These are phyloP conservation scores for Limonius californicus DNA, from an alignment of 1,140 invertebrate genomes.

Conservation along the genomic window DNA sequence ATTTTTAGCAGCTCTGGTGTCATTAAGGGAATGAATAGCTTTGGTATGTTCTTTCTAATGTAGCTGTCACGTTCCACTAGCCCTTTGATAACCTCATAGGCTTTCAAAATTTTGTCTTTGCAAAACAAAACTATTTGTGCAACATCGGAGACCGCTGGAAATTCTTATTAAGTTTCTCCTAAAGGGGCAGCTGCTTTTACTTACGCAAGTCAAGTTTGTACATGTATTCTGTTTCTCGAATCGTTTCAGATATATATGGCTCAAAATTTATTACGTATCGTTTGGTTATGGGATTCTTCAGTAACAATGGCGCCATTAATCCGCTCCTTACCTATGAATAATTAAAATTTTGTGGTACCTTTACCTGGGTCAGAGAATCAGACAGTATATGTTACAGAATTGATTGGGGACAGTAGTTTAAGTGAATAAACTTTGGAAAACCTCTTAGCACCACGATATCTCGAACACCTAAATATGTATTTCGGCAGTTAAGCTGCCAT, in stretches of 20 bases:
- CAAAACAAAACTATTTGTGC: slow-evolving; percentile 63
- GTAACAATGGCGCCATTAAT: slow-evolving; percentile 56
- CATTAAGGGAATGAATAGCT: slow-evolving; percentile 43
- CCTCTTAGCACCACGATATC: too few relatives aligned
- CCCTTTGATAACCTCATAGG: slow-evolving; percentile 55
- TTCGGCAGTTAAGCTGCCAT: too few relatives aligned
- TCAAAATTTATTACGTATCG: slow-evolving; percentile 65
- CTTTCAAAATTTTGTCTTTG: slow-evolving; percentile 60
- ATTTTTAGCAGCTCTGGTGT: slow-evolving; percentile 64
- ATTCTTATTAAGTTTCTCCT: too few relatives aligned
- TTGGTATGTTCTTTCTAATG: slow-evolving; percentile 43
- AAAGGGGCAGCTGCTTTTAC: slow-evolving; percentile 27
- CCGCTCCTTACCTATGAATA: slow-evolving; percentile 57
- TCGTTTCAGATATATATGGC: slow-evolving; percentile 63
- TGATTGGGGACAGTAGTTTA: too few relatives aligned
- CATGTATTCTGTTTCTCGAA: slow-evolving; percentile 70
- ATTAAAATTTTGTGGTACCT: too few relatives aligned
- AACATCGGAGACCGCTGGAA: slow-evolving; percentile 59
- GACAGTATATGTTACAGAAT: too few relatives aligned
- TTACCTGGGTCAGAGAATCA: too few relatives aligned
- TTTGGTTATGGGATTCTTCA: slow-evolving; percentile 56
- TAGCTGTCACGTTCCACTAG: slow-evolving; percentile 61
- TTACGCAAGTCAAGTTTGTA: slow-evolving; percentile 61
- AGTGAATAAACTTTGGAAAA: too few relatives aligned
- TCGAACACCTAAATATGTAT: too few relatives aligned